phyloP scores from a whole-genome alignment of 1,140 invertebrate species.

The Drosophila funebris region DNA sequence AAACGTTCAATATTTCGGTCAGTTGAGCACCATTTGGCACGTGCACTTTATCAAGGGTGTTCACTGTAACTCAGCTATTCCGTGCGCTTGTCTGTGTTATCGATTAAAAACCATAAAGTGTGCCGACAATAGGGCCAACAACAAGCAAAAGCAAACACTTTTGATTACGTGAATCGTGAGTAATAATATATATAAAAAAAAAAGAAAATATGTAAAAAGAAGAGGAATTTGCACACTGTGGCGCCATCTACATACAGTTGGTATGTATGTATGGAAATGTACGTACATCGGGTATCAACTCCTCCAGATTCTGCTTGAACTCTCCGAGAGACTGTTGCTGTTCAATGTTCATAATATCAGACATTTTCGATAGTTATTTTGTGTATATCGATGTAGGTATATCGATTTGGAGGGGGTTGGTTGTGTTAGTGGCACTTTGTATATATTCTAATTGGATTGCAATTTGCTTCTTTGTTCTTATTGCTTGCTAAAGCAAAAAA shows the following conservation, averaged over 20 bases:
- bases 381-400: neutral
- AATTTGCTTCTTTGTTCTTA: constrained; percentile 28
- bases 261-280: neutral
- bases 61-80: constrained; percentile 39
- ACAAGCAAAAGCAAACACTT: constrained; percentile 19
- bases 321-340: constrained; percentile 72
- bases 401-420: constrained; percentile 8
- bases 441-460: constrained; percentile 34
- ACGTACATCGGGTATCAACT: constrained; percentile 73
- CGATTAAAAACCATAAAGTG: constrained; percentile 71
- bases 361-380: constrained; percentile 57
- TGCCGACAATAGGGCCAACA: constrained; percentile 39
- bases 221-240: neutral
- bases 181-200: constrained; percentile 42
- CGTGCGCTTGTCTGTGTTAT: constrained; percentile 62
- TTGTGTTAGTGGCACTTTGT: constrained; percentile 1
- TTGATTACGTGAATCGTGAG: constrained; percentile 71
- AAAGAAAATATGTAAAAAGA: neutral
- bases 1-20: neutral
- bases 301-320: constrained; percentile 74
- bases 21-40: constrained; percentile 11
- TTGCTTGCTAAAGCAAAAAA: constrained; percentile 36
- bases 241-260: constrained; percentile 18
- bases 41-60: constrained; percentile 58
- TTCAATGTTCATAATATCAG: constrained; percentile 74